Evolutionary conservation across 2,113 vertebrate species (phyloP).

Genomic region (Xenus cinereus): DNA sequence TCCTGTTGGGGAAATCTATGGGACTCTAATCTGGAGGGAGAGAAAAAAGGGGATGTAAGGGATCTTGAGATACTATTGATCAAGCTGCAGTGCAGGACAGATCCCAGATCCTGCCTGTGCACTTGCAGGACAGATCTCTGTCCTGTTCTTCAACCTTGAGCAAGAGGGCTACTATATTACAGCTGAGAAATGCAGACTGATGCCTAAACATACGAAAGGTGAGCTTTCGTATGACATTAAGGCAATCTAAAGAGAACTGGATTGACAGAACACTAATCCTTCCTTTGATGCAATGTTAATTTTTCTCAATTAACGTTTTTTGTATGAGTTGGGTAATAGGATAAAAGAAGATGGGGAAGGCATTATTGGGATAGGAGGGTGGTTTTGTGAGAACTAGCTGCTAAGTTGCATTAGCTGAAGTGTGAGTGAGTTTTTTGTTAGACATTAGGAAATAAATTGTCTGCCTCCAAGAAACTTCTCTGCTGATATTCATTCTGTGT

Average conservation of each 20-base stretch:
- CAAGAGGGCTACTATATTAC: neutral
- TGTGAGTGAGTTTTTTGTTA: neutral
- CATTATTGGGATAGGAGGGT: neutral
- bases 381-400: neutral
- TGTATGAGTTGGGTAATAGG: neutral
- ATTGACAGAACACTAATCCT: neutral
- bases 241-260: neutral
- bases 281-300: neutral
- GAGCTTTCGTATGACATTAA: neutral
- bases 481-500: neutral
- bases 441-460: neutral
- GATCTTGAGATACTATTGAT: neutral
- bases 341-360: neutral
- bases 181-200: neutral
- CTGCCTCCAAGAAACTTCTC: neutral
- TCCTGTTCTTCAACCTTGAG: neutral
- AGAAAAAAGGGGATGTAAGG: neutral
- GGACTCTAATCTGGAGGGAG: neutral
- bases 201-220: rapidly evolving
- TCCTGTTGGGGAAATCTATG: neutral
- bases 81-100: neutral
- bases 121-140: neutral
- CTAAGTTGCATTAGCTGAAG: neutral
- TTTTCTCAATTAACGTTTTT: neutral
- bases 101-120: neutral